phyloP scores from a whole-genome alignment of 2,888 invertebrate species.

The Polyploca ridens region DNA sequence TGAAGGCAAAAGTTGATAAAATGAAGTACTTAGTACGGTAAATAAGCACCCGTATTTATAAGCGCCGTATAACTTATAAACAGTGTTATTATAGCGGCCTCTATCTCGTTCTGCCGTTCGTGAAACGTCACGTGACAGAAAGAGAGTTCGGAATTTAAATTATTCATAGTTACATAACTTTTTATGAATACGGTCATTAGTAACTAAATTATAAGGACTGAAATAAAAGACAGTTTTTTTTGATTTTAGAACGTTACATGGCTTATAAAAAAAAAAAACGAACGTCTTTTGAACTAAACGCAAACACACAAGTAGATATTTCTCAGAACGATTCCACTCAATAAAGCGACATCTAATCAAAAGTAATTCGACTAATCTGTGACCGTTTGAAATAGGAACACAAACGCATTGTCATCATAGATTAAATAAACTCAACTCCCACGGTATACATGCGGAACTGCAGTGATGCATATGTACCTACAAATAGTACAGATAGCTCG shows the following conservation, averaged over 20 bases:
- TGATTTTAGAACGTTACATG: neutral
- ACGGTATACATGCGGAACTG: conserved; percentile 33
- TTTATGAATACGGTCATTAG: too few species aligned
- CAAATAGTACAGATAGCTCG: conserved; percentile 39
- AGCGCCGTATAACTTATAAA: too few species aligned
- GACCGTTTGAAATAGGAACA: conserved; percentile 11
- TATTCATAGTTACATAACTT: too few species aligned
- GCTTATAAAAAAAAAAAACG: neutral
- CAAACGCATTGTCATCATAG: conserved; percentile 28
- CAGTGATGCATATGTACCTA: conserved; percentile 30
- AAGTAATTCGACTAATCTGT: conserved; percentile 4
- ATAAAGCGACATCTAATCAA: conserved; percentile 1
- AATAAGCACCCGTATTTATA: too few species aligned
- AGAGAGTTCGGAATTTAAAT: too few species aligned
- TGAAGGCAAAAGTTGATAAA: neutral
- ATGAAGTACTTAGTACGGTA: neutral
- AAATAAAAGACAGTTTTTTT: neutral
- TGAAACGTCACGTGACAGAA: too few species aligned
- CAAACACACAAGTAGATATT: neutral
- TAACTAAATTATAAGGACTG: too few species aligned
- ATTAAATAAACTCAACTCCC: conserved; percentile 23
- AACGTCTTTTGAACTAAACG: neutral
- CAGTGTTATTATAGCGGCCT: too few species aligned
- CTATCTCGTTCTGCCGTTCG: too few species aligned
- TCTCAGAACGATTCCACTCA: conserved; percentile 4